Evolutionary conservation across 2,888 invertebrate species (phyloP).

Genomic region (Drosophila neoperkinsi): DNA sequence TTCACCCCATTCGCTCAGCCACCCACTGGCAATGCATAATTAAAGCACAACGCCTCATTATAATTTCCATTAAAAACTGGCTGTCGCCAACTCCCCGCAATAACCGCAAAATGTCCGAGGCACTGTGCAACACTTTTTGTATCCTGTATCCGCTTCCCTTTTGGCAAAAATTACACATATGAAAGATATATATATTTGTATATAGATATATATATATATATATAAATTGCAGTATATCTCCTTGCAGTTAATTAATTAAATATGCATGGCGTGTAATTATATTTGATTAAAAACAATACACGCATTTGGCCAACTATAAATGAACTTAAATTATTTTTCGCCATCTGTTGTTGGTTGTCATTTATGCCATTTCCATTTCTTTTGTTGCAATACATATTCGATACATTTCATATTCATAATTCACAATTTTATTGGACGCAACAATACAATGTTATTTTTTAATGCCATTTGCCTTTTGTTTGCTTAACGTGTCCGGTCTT

Average conservation of each 20-base stretch:
- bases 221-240: constrained; percentile 1
- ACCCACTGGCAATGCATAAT: constrained; percentile 66
- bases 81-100: constrained; percentile 16
- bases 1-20: background rate
- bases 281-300: constrained; percentile 75
- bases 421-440: constrained; percentile 32
- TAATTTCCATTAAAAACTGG: constrained; percentile 77
- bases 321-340: constrained; percentile 61
- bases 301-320: constrained; percentile 44
- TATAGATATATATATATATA: constrained; percentile 5
- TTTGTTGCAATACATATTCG: constrained; percentile 41
- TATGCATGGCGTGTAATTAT: constrained; percentile 67
- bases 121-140: constrained; percentile 19
- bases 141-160: constrained; percentile 14
- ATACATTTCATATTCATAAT: constrained; percentile 44
- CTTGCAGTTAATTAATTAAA: constrained; percentile 61
- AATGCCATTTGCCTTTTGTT: constrained; percentile 15
- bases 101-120: constrained; percentile 32
- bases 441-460: constrained; percentile 16
- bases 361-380: constrained; percentile 9
- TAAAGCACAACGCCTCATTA: constrained; percentile 74
- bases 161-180: background rate
- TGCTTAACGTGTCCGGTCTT: constrained; percentile 30
- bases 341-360: constrained; percentile 15
- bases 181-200: background rate